Evolutionary conservation across 2,113 vertebrate genomes (phyloP).

Genomic region (Syrmaticus mikado): DNA sequence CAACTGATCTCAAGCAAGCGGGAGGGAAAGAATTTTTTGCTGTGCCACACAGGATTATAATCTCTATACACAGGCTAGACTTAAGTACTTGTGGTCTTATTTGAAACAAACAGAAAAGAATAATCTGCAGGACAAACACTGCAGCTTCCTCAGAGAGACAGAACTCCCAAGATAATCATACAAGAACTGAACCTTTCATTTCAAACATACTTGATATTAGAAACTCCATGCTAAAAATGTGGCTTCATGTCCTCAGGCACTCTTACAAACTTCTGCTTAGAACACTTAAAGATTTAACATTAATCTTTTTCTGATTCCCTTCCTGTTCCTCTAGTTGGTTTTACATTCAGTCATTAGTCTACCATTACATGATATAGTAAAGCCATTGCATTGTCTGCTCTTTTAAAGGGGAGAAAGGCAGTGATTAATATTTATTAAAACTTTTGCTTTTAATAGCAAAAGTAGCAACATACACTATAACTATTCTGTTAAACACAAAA

Average conservation of each 20-base stretch:
- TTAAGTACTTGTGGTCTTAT: not conserved
- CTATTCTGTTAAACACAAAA: not conserved
- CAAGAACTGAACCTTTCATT: not conserved
- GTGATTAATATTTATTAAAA: not conserved
- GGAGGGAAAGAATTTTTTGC: not conserved
- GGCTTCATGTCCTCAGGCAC: not conserved
- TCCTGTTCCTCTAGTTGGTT: not conserved
- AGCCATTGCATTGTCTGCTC: not conserved
- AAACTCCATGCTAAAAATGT: not conserved
- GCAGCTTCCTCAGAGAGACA: not conserved
- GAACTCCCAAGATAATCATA: not conserved
- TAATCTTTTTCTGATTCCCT: not conserved
- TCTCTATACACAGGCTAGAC: not conserved
- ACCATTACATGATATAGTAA: not conserved
- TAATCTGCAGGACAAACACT: not conserved
- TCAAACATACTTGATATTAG: not conserved
- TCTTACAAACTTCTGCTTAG: not conserved
- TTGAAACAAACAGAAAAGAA: not conserved
- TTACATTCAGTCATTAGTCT: not conserved
- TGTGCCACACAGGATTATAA: not conserved
- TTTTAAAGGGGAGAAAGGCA: not conserved
- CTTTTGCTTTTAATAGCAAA: not conserved
- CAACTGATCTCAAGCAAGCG: not conserved
- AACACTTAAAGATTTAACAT: not conserved
- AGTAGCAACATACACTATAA: not conserved